Percentiles rank a stretch among this genome's conserved stretches.
Evolutionary conservation across 30 jellyfish, hydroid and myxozoan species (phyloP).

Genomic region (Turritopsis rubra): DNA sequence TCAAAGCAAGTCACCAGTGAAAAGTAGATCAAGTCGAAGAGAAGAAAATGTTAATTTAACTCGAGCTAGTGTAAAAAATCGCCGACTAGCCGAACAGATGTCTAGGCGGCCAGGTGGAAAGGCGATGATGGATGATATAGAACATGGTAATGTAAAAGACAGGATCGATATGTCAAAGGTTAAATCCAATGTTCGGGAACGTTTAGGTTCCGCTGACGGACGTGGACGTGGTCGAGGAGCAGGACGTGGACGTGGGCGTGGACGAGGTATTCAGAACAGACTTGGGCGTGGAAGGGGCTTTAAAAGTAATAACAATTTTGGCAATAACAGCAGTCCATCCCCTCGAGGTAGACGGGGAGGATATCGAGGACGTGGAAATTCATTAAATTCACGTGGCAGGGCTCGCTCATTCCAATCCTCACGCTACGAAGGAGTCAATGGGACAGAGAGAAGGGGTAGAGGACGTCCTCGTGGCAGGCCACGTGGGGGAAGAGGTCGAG

Average conservation of each 20-base stretch:
- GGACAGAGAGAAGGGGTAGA: not conserved
- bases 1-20: constrained; percentile 59
- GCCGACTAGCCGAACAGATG: constrained; percentile 91
- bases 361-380: constrained; percentile 3
- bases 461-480: not conserved
- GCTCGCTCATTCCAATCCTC: not conserved
- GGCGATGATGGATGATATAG: constrained; percentile 30
- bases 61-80: constrained; percentile 80
- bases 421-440: not conserved
- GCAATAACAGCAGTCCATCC: not conserved
- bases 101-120: constrained; percentile 52
- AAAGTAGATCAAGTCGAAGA: constrained; percentile 22
- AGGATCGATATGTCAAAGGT: constrained; percentile 25
- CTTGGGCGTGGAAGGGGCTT: constrained; percentile 11
- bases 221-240: not conserved
- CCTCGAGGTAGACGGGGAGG: constrained; percentile 12
- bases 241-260: not conserved
- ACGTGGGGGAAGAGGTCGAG: not conserved
- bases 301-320: not conserved
- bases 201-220: constrained; percentile 22
- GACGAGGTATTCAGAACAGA: not conserved
- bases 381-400: not conserved
- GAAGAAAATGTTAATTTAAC: constrained; percentile 30
- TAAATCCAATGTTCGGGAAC: constrained; percentile 26
- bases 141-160: constrained; percentile 1